Evolutionary conservation across 2,797 vertebrate genomes (phyloP), one percentile per base, ranked within the genome.

Genomic region (Halcyon leucocephala): DNA sequence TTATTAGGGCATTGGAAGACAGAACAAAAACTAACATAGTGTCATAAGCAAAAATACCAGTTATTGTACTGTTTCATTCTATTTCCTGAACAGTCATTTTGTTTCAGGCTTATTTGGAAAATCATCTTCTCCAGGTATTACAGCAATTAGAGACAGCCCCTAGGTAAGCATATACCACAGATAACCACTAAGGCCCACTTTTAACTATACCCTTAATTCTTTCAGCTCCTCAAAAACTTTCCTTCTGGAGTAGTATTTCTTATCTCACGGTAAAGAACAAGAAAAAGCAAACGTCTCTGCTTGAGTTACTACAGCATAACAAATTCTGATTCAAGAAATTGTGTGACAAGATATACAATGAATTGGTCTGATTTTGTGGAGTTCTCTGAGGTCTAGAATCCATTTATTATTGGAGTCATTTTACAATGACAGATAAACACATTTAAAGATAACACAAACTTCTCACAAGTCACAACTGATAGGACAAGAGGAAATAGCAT

Each of bases 91-190:
- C 25, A 80, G 60, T 26, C 69, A 48, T 83, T 87, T 87, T 80
- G 55, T 94, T 88, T 69, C 72, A 88, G n/a, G 21, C 25, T 89
- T 80, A 70, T 82, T 91, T 46, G 86, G 51, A 83, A 94, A 89
- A 87, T 51, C 4, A 28, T 70, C 77, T 88, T 74, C 72, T 67
- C 62, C 12, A 48, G 35, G 39, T 74, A 74, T 64, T 74, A 29
- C 10, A 62, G 17, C 17, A 64, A 14, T 35, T 39, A 80, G 24
- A 35, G 26, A 73, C 10, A 80, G 13, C 11, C 24, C 37, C 31
- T 35, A 58, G 80, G 48, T 74, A 82, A 80, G 12, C 19, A 58
- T 28, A 69, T 29, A 54, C 31, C 37, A 69, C 20, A 76, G 58
- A 57, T 46, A 92, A 80, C 42, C 13, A 82, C 35, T 29, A 76